phyloP scores from a whole-genome alignment of 2,797 vertebrate genomes.

The Catamblyrhynchus diadema region DNA sequence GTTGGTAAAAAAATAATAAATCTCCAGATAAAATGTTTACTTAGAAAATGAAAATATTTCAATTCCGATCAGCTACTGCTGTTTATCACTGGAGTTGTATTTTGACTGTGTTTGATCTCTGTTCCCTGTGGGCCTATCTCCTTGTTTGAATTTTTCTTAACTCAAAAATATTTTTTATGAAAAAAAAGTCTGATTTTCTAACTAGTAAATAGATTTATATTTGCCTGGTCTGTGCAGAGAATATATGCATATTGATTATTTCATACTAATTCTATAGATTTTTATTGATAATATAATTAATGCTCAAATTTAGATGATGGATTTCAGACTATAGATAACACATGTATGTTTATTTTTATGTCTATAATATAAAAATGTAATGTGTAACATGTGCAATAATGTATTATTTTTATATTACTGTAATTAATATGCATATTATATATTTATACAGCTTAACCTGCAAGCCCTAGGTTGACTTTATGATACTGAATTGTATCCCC shows the following conservation, averaged over 20 bases:
- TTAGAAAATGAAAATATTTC: conserved; percentile 4
- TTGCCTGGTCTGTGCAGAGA: neutral
- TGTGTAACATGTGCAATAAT: neutral
- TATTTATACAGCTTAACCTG: neutral
- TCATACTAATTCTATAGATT: neutral
- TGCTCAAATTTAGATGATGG: neutral
- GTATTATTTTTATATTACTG: neutral
- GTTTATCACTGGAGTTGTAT: neutral
- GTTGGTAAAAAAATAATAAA: neutral
- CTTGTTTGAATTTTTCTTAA: neutral
- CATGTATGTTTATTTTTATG: neutral
- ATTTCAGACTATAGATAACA: neutral
- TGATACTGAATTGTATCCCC: neutral
- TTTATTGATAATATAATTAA: neutral
- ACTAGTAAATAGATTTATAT: neutral
- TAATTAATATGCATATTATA: neutral
- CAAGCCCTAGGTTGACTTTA: neutral
- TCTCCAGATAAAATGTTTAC: neutral
- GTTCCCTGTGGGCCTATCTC: neutral
- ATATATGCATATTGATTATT: neutral
- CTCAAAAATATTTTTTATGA: neutral
- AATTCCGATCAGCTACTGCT: neutral
- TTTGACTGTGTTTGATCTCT: neutral
- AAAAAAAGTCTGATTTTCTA: neutral
- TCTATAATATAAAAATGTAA: neutral